These are phyloP conservation scores for Campylomormyrus numenius DNA, from an alignment of 2,113 vertebrate species.

Conservation along the genomic window DNA sequence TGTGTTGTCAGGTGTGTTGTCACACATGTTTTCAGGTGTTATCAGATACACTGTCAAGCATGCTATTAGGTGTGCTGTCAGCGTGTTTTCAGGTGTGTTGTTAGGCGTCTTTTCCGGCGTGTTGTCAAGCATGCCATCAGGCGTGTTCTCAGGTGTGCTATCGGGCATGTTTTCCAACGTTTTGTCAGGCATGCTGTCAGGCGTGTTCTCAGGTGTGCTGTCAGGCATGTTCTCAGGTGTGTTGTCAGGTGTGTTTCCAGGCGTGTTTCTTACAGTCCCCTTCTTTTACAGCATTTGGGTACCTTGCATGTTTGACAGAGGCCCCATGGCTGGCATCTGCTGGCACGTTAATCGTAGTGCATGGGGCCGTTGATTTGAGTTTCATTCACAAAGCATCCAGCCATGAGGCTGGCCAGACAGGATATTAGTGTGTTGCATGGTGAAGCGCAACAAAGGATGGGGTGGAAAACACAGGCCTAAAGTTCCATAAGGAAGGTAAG, in stretches of 20 bases:
- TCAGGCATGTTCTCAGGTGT: too few species aligned
- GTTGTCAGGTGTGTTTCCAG: neutral
- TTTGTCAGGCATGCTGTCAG: too few species aligned
- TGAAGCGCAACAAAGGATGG: neutral
- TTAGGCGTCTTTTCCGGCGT: too few species aligned
- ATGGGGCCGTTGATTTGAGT: neutral
- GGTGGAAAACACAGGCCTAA: slow-evolving; percentile 17
- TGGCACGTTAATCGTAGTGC: neutral
- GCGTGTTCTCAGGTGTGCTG: too few species aligned
- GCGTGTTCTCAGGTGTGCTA: too few species aligned
- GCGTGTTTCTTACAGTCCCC: neutral
- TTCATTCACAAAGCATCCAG: neutral
- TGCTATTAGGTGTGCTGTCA: too few species aligned
- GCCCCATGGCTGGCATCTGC: neutral
- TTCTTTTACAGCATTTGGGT: neutral
- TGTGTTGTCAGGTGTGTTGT: neutral
- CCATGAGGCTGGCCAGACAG: slow-evolving; percentile 6
- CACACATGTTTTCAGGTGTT: neutral
- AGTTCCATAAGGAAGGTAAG: neutral
- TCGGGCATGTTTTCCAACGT: too few species aligned
- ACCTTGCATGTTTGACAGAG: neutral
- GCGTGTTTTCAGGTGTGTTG: too few species aligned
- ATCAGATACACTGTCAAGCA: too few species aligned
- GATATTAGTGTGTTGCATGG: slow-evolving; percentile 28
- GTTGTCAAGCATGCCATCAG: neutral